Percentiles rank a stretch among this genome's conserved stretches.
These are phyloP conservation scores for Corythornis cristatus DNA, from an alignment of 2,113 vertebrate genomes.

Conservation along the genomic window DNA sequence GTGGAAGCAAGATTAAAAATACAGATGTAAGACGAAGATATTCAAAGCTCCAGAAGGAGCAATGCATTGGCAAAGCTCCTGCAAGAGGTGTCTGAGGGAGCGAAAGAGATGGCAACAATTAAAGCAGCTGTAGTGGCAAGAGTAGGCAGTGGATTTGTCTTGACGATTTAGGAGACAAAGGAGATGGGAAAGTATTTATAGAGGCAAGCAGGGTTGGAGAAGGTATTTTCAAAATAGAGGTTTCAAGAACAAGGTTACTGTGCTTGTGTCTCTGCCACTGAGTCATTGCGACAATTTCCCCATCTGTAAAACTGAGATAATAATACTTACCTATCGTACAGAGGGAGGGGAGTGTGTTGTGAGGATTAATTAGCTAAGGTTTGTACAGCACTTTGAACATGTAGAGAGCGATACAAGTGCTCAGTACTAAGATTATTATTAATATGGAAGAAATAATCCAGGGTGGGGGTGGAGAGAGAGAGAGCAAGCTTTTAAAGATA, in stretches of 20 bases:
- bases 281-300: slow-evolving; percentile 66
- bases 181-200: slow-evolving; percentile 65
- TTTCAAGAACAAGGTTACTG: slow-evolving; percentile 66
- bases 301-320: slow-evolving; percentile 72
- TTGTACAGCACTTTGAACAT: slow-evolving; percentile 72
- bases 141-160: slow-evolving; percentile 64
- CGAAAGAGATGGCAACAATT: slow-evolving; percentile 43
- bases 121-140: slow-evolving; percentile 11
- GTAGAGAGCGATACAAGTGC: slow-evolving; percentile 71
- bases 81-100: slow-evolving; percentile 24
- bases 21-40: neutral
- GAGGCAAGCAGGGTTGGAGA: slow-evolving; percentile 52
- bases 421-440: slow-evolving; percentile 69
- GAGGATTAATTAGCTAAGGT: slow-evolving; percentile 71
- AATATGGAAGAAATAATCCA: slow-evolving; percentile 58
- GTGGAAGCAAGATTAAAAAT: neutral
- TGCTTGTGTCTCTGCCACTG: slow-evolving; percentile 57
- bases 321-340: slow-evolving; percentile 69
- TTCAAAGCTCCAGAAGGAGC: neutral
- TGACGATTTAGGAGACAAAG: slow-evolving; percentile 42
- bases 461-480: slow-evolving; percentile 46
- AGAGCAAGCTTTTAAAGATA: slow-evolving; percentile 41
- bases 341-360: slow-evolving; percentile 69
- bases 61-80: slow-evolving; percentile 18
- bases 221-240: slow-evolving; percentile 69